Evolutionary conservation across 2,888 invertebrate species (phyloP), one percentile per base, ranked within the genome.

Genomic region (Erpobdella octoculata): DNA sequence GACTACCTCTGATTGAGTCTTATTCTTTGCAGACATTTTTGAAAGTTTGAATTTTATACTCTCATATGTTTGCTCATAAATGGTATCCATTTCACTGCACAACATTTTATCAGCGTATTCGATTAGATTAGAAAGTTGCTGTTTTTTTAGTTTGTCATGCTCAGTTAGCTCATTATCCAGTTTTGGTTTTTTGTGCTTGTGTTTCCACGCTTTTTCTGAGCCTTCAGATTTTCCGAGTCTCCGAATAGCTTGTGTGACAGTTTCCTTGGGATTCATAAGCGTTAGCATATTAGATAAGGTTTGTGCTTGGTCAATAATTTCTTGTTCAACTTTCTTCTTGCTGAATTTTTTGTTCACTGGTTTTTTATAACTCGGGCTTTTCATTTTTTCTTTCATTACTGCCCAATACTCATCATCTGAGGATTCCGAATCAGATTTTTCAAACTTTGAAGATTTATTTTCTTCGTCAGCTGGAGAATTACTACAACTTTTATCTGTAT

Each of bases 21-120:
- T 58, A 21, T 12, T 18, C 31, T 62, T 31, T 21, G 9, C 1
- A n/a, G n/a, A n/a, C 35, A 28, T 33, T 33, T 31, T n/a, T 33
- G 31, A 33, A 8, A 62, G 62, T 62, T 62, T 62, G 31, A 62
- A 79, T 21, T 72, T 74, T 36, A 82, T 71, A 77, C 82, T 81
- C 76, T 95, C 94, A 83, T 88, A 93, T 0, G 90, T 92, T 83
- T 93, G 91, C 83, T 95, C 90, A 83, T 96, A 97, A 76, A 96
- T 89, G 80, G 96, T 92, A 92, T 94, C 93, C 81, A 95, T 91
- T 1, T 95, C 95, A 37, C 88, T 87, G 78, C 89, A 87, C 0
- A 97, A 85, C 75, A 95, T 87, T 80, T 89, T 88, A 84, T 96
- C 92, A 0, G 93, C 93, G 64, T 93, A 84, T 80, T 90, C 93